A percentile compares a stretch with the other conserved stretches of the same genome.
These are phyloP conservation scores for Volucella inanis DNA, from an alignment of 2,888 invertebrate species.

Conservation along the genomic window DNA sequence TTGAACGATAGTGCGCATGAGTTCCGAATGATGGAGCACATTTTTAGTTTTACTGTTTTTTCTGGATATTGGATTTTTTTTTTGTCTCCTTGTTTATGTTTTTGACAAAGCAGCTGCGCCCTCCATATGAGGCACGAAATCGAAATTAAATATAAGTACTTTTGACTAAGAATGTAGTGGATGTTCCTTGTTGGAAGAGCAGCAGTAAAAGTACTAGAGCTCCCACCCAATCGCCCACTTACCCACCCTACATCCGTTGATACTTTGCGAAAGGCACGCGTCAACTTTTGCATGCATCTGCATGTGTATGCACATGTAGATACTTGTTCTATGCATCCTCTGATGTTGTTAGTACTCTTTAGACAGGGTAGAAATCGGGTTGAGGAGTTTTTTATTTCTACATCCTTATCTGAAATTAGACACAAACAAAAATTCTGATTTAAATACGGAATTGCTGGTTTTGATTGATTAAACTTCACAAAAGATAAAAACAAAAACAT, in stretches of 20 bases:
- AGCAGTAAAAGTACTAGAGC: neutral
- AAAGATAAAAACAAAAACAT: no score
- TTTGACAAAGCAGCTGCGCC: conserved; percentile 77
- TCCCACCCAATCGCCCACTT: neutral
- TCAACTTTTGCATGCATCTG: conserved; percentile 42
- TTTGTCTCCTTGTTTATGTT: conserved; percentile 72
- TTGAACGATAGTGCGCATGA: conserved; percentile 80
- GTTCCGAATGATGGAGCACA: conserved; percentile 50
- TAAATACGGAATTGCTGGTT: neutral
- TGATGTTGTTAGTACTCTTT: conserved; percentile 41
- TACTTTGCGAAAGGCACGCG: conserved; percentile 54
- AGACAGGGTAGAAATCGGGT: conserved; percentile 39
- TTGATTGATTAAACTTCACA: neutral
- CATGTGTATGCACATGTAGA: conserved; percentile 19
- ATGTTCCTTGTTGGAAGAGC: neutral
- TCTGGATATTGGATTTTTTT: conserved; percentile 43
- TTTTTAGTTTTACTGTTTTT: conserved; percentile 34
- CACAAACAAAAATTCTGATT: neutral
- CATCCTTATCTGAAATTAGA: conserved; percentile 43
- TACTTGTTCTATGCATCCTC: conserved; percentile 25
- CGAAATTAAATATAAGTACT: conserved; percentile 45
- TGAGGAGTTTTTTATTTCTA: conserved; percentile 8
- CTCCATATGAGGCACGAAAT: conserved; percentile 55
- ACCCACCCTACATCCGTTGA: conserved; percentile 43
- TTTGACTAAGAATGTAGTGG: neutral